Percentiles rank a stretch among this genome's conserved stretches.
Evolutionary conservation across 2,888 invertebrate species (phyloP).

Genomic region (Drosophila vallismaia): DNA sequence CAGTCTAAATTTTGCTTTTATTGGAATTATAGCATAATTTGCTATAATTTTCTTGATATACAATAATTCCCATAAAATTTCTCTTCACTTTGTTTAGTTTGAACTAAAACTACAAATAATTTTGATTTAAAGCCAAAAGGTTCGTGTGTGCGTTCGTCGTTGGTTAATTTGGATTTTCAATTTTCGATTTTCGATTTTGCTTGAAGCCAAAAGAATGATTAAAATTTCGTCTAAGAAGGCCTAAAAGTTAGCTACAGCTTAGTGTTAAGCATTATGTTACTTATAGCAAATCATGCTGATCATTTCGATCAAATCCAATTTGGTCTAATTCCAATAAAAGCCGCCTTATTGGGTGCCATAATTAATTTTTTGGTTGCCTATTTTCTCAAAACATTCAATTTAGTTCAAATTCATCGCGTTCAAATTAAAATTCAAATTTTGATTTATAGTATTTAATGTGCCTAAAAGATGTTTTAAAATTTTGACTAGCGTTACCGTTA

Average conservation of each 20-base stretch:
- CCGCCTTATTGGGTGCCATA: conserved; percentile 65
- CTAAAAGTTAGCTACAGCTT: conserved; percentile 70
- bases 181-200: conserved; percentile 37
- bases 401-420: conserved; percentile 22
- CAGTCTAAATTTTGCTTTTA: conserved; percentile 83
- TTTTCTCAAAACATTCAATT: conserved; percentile 65
- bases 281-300: conserved; percentile 74
- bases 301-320: conserved; percentile 33
- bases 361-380: conserved; percentile 44
- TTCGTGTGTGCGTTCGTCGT: conserved; percentile 54
- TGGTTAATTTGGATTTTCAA: conserved; percentile 38
- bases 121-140: conserved; percentile 79
- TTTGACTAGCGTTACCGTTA: conserved; percentile 69
- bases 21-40: conserved; percentile 82
- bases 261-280: conserved; percentile 56
- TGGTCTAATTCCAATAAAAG: conserved; percentile 81
- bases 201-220: conserved; percentile 74
- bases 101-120: conserved; percentile 75
- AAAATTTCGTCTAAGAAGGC: conserved; percentile 80
- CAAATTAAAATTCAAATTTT: conserved; percentile 20
- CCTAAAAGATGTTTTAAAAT: conserved; percentile 81
- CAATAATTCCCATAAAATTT: conserved; percentile 55
- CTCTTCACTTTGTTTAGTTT: conserved; percentile 43
- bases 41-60: conserved; percentile 70
- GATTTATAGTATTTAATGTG: conserved; percentile 60